phyloP scores from a whole-genome alignment of 1,140 invertebrate species.

The Caenorhabditis inopinata region DNA sequence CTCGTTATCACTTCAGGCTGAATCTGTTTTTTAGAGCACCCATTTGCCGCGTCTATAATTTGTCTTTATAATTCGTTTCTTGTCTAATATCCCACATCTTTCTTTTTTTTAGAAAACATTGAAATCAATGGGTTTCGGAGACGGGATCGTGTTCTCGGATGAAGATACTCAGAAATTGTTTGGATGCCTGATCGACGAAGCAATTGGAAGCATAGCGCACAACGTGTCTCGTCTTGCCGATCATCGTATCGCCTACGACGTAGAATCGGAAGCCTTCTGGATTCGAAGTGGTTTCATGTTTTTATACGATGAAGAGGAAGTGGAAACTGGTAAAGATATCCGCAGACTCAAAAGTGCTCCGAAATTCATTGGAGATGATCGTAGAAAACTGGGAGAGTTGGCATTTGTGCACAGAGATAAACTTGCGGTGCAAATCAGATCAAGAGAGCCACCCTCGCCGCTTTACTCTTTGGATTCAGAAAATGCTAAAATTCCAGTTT shows the following conservation, averaged over 20 bases:
- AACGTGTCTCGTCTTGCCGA: constrained; percentile 42
- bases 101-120: constrained; percentile 40
- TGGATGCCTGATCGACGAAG: constrained; percentile 55
- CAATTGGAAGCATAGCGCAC: constrained; percentile 51
- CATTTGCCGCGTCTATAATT: too few relatives aligned
- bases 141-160: constrained; percentile 11
- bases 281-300: constrained; percentile 55
- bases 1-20: too few relatives aligned
- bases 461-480: constrained; percentile 16
- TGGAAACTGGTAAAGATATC: background rate
- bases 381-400: constrained; percentile 60
- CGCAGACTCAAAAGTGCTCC: constrained; percentile 27
- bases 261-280: constrained; percentile 60
- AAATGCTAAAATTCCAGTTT: constrained; percentile 41
- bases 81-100: too few relatives aligned
- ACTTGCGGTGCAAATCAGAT: constrained; percentile 55
- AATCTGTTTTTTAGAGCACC: too few relatives aligned
- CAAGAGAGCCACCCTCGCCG: background rate
- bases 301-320: constrained; percentile 51
- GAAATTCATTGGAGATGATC: constrained; percentile 55
- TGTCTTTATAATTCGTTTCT: too few relatives aligned
- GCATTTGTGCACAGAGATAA: constrained; percentile 60
- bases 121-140: constrained; percentile 38
- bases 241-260: constrained; percentile 36
- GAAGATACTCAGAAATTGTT: constrained; percentile 36